Evolutionary conservation across 2,113 vertebrate species (phyloP), one percentile per base, ranked within the genome.

Genomic region (Oncorhynchus masou): DNA sequence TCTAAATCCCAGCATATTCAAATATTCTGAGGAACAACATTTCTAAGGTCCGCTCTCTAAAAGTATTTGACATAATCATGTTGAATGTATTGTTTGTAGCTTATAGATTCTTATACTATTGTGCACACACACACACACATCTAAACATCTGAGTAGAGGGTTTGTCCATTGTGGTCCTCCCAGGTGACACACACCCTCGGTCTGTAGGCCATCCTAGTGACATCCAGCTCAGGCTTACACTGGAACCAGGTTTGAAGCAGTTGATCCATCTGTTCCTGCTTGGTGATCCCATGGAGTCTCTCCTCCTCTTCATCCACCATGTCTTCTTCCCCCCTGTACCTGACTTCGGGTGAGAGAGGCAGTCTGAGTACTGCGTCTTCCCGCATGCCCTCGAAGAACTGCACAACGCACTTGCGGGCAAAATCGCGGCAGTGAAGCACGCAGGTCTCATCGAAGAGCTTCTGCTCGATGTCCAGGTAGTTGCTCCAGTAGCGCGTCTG

Each of bases 401-500:
- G 95, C 77, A 96, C 91, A 79, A 99, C 95, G 34, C 96, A 96
- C 74, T 93, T 95, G 49, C 94, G 95, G 13, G 98, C 97, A 1
- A 99, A 98, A 83, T 96, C 95, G 1, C 94, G 92, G 3, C 96
- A 96, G 3, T 98, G 97, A 74, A 97, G 94, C 9, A 97, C 95
- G 74, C 97, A 99, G 0, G 95, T 96, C 87, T 98, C 96, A 0
- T 99, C 96, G 2, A 99, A 99, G 76, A 97, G 92, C 89, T 97
- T 98, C 89, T 98, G 95, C 85, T 99, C 97, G 0, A 98, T 91
- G 39, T 99, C 96, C 1, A 98, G 93, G 81, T 98, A 99, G 90
- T 96, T 98, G 91, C 96, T 98, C 98, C 98, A 99, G 91, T 98
- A 98, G 9, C 94, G 93, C 5, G 94, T 95, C 89, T 97, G 96